These are phyloP conservation scores for Orestias chungarensis DNA, from an alignment of 2,797 vertebrate species.

Conservation along the genomic window DNA sequence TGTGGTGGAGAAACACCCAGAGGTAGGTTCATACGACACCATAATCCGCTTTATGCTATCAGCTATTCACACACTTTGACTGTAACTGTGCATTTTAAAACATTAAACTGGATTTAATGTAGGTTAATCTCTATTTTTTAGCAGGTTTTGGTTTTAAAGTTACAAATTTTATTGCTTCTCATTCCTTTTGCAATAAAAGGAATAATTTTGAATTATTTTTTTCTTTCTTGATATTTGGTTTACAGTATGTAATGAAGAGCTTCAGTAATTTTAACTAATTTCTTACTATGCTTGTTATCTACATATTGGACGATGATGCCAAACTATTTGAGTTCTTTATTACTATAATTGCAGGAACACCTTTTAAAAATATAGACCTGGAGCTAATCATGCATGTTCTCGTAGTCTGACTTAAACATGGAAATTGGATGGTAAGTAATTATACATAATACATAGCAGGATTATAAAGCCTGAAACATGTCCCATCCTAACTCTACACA, in stretches of 20 bases:
- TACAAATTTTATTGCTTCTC: not conserved
- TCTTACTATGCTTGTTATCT: not conserved
- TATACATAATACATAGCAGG: too few species aligned
- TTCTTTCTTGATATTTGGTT: not conserved
- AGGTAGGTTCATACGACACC: constrained; percentile 66
- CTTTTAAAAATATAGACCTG: too few species aligned
- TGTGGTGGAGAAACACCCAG: constrained; percentile 66
- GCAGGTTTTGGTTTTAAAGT: not conserved
- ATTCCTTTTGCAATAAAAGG: not conserved
- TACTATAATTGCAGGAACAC: too few species aligned
- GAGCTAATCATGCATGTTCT: too few species aligned
- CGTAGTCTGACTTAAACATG: too few species aligned
- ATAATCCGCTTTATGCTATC: constrained; percentile 48
- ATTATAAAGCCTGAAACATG: not conserved
- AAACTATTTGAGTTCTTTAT: too few species aligned
- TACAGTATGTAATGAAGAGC: not conserved
- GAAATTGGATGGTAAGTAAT: too few species aligned
- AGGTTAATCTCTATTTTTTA: not conserved
- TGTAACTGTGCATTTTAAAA: constrained; percentile 12
- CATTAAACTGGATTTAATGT: not conserved
- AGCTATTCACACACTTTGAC: constrained; percentile 39
- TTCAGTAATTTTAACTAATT: not conserved
- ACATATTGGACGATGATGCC: too few species aligned
- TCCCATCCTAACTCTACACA: too few species aligned
- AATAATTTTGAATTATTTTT: not conserved